phyloP scores from a whole-genome alignment of 2,888 invertebrate genomes.

The Achlya flavicornis region DNA sequence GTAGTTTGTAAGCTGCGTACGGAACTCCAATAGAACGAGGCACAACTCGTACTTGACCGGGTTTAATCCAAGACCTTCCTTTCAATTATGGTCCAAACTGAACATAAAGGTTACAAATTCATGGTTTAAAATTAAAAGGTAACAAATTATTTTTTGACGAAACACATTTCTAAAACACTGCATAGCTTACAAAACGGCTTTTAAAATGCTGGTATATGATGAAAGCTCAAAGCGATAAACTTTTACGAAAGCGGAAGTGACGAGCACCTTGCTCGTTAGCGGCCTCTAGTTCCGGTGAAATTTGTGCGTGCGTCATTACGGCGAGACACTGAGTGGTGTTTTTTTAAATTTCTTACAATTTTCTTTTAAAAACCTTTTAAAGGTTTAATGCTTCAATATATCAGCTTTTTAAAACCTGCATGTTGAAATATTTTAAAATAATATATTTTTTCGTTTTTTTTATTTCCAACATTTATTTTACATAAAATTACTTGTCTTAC shows the following conservation, averaged over 20 bases:
- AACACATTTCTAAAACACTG: conserved; percentile 13
- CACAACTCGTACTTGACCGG: no score
- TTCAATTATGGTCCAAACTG: not conserved
- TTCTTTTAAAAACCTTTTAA: not conserved
- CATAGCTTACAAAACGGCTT: conserved; percentile 10
- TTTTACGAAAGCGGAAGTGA: conserved; percentile 39
- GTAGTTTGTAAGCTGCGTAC: no score
- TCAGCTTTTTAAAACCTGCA: no score
- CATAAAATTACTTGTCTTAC: no score
- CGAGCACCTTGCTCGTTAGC: conserved; percentile 52
- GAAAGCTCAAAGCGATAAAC: conserved; percentile 35
- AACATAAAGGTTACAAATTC: not conserved
- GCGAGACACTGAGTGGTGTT: not conserved
- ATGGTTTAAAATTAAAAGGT: conserved; percentile 5
- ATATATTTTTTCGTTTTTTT: no score
- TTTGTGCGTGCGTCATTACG: conserved; percentile 25
- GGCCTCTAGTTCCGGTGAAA: conserved; percentile 35
- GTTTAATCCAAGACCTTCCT: no score
- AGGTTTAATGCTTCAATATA: no score
- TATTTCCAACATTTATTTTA: no score
- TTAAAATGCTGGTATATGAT: conserved; percentile 12
- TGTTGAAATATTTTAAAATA: no score
- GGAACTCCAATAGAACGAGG: no score
- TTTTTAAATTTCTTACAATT: not conserved
- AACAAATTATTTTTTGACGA: conserved; percentile 5